phyloP scores from a whole-genome alignment of 2,888 invertebrate species.

The Eilema caniola region DNA sequence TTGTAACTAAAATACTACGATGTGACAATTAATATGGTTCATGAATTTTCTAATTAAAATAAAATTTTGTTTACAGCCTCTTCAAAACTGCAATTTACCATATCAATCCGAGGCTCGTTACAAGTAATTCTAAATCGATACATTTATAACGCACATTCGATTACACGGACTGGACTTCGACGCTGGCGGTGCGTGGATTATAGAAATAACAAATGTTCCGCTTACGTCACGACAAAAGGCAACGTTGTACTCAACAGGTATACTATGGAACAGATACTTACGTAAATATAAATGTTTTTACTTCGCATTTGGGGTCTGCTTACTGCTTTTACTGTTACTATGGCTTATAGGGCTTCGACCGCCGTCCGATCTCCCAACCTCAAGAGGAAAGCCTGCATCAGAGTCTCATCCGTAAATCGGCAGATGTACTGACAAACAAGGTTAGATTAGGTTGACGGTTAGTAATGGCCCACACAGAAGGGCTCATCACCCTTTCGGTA shows the following conservation, averaged over 20 bases:
- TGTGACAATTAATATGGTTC: too few relatives aligned
- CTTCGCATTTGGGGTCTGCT: not conserved
- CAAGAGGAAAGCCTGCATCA: not conserved
- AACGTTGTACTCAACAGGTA: conserved; percentile 79
- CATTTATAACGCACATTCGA: conserved; percentile 79
- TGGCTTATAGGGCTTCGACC: not conserved
- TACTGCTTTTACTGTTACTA: not conserved
- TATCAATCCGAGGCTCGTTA: conserved; percentile 80
- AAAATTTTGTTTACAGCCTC: conserved; percentile 47
- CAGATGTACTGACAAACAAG: not conserved
- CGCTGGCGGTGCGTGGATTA: conserved; percentile 85
- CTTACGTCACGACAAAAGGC: conserved; percentile 77
- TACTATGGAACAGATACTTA: not conserved
- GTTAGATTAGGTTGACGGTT: not conserved
- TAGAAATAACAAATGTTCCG: conserved; percentile 76
- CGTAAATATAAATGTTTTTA: not conserved
- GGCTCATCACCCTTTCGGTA: too few relatives aligned
- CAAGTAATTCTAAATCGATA: conserved; percentile 82
- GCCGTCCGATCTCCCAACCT: not conserved
- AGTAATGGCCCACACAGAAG: too few relatives aligned
- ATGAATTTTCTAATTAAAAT: not conserved
- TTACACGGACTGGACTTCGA: conserved; percentile 60
- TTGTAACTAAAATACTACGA: too few relatives aligned
- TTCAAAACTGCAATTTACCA: conserved; percentile 76
- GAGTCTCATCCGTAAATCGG: not conserved